A percentile compares a stretch with the other conserved stretches of the same genome.
phyloP scores from a whole-genome alignment of 2,797 vertebrate species.

The Myotis planiceps region DNA sequence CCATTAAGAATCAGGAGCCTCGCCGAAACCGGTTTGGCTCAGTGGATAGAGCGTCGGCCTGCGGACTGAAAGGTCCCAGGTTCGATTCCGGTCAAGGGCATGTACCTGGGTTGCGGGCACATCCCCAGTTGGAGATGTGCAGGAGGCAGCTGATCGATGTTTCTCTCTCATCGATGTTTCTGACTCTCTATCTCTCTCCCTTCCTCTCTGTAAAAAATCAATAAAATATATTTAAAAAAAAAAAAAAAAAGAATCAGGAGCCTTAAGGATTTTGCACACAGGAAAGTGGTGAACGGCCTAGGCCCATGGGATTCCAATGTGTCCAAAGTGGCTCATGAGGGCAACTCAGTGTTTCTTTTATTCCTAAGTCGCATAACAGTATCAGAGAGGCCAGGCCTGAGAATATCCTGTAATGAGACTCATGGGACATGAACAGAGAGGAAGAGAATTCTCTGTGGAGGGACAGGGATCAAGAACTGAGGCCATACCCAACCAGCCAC shows the following conservation, averaged over 20 bases:
- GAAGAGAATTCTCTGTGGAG: not conserved
- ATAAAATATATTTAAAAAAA: too few relatives aligned
- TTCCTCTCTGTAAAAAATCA: too few relatives aligned
- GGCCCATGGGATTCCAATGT: not conserved
- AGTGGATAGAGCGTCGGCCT: too few relatives aligned
- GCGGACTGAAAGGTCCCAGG: too few relatives aligned
- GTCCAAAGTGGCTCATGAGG: not conserved
- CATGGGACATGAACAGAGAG: not conserved
- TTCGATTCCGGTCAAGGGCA: too few relatives aligned
- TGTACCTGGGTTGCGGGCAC: too few relatives aligned
- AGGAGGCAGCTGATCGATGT: too few relatives aligned
- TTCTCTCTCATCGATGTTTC: too few relatives aligned
- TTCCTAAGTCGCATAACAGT: not conserved
- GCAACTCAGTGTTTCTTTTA: not conserved
- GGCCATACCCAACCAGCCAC: not conserved
- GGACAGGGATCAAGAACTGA: not conserved
- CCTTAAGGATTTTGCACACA: not conserved
- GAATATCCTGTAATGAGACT: not conserved
- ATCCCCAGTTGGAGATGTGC: too few relatives aligned
- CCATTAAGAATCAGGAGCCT: not conserved
- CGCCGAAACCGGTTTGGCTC: too few relatives aligned
- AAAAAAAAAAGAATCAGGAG: not conserved
- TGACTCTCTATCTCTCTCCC: too few relatives aligned
- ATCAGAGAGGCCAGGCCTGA: not conserved
- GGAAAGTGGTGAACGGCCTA: not conserved